A percentile compares a stretch with the other conserved stretches of the same genome.
Evolutionary conservation across 2,888 invertebrate genomes (phyloP).

Genomic region (Ichneumon xanthorius): DNA sequence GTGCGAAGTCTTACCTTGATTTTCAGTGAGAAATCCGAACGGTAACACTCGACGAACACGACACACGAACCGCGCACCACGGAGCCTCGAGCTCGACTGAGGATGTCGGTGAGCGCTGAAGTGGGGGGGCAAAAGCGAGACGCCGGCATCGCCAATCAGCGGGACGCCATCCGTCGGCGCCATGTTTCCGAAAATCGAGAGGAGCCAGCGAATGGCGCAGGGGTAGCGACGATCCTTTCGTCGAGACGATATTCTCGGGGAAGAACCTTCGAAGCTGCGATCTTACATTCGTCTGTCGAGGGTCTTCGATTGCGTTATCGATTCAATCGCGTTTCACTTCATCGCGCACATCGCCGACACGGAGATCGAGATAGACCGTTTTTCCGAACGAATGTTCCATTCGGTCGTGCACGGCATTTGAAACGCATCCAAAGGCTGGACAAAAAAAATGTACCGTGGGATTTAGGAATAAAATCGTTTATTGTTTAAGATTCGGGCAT

Average conservation of each 20-base stretch:
- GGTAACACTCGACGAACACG: constrained; percentile 68
- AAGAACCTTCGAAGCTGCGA: too few relatives aligned
- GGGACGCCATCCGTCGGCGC: constrained; percentile 49
- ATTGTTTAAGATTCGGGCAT: constrained; percentile 65
- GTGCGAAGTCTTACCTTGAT: constrained; percentile 75
- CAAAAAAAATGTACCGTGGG: neutral
- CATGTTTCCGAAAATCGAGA: constrained; percentile 41
- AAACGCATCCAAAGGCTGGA: too few relatives aligned
- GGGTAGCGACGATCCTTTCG: constrained; percentile 1
- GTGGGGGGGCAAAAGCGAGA: constrained; percentile 63
- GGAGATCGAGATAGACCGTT: neutral
- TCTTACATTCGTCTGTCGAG: neutral
- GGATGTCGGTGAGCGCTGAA: constrained; percentile 25
- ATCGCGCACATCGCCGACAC: too few relatives aligned
- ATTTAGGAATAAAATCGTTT: constrained; percentile 64
- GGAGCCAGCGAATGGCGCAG: constrained; percentile 20
- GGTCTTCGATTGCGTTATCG: neutral
- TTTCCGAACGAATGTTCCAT: neutral
- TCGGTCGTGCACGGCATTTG: neutral
- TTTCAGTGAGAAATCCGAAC: constrained; percentile 74
- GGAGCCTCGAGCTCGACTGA: constrained; percentile 79
- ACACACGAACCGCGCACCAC: constrained; percentile 72
- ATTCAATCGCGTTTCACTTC: neutral
- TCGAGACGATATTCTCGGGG: neutral
- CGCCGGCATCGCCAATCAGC: constrained; percentile 51